Evolutionary conservation across 2,888 invertebrate genomes (phyloP), one percentile per base, ranked within the genome.

Genomic region (Minunthozetes semirufus): DNA sequence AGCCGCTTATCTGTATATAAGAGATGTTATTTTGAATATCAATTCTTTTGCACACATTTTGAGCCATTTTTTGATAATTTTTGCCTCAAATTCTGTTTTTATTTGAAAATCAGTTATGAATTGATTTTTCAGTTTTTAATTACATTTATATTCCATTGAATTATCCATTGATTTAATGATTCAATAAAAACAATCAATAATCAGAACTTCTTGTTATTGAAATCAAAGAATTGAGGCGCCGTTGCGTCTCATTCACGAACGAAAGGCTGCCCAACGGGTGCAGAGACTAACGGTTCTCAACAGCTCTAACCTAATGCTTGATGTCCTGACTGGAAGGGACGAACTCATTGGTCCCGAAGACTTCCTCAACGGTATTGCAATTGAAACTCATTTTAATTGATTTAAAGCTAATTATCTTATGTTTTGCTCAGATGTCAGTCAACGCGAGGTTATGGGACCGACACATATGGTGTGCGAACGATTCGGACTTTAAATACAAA

Each of bases 191-290:
- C 4, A 33, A 33, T 33, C 9, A 33, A 33, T 33, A 9, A 33
- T 33, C 9, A 33, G 9, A 33, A 29, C 25, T 74, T 50, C 42
- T 53, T 75, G 6, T 82, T 82, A 81, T 76, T 94, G 56, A 87
- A 92, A 72, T 92, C 91, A 81, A 88, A 95, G 96, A 3, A 84
- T 94, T 19, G 92, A 93, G 83, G 93, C 93, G 9, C 95, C 95
- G 0, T 83, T 96, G 61, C 88, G 89, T 81, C 85, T 95, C 68
- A 87, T 89, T 72, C 93, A 94, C 92, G 95, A 96, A 84, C 85
- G 89, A 78, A 89, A 89, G 82, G 89, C 91, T 70, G 89, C 90
- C 0, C 87, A 86, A 73, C 87, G 88, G 84, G 85, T 91, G 27
- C 76, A 77, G 17, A 75, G 84, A 72, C 80, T 84, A 56, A 83